Percentiles rank a stretch among this genome's conserved stretches.
Evolutionary conservation across 2,888 invertebrate species (phyloP).

Genomic region (Sepioteuthis lessoniana): DNA sequence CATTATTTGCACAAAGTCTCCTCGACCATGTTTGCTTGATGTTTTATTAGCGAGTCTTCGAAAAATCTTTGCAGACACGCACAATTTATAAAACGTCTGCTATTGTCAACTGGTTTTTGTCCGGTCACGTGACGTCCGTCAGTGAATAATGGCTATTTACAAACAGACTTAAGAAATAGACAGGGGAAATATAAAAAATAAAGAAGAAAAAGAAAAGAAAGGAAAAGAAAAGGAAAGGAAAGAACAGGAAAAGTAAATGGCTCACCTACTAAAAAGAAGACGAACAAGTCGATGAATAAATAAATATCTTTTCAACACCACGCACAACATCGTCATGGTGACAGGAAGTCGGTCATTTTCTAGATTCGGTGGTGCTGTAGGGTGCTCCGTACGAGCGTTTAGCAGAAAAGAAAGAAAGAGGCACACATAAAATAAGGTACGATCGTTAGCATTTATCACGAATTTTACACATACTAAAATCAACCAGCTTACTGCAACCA

Average conservation of each 20-base stretch:
- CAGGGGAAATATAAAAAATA: not conserved
- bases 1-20: not conserved
- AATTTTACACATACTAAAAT: too few species aligned
- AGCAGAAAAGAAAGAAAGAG: too few species aligned
- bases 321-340: not conserved
- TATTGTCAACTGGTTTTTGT: not conserved
- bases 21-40: not conserved
- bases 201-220: not conserved
- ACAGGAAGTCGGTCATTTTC: not conserved
- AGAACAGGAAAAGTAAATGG: not conserved
- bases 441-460: too few species aligned
- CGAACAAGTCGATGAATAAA: not conserved
- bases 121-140: not conserved
- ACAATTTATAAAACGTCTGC: not conserved
- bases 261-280: not conserved
- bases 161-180: not conserved
- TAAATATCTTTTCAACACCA: not conserved
- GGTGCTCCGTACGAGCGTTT: too few species aligned
- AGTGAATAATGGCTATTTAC: conserved; percentile 14
- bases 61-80: not conserved
- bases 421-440: too few species aligned
- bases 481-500: too few species aligned
- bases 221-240: not conserved
- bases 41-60: not conserved
- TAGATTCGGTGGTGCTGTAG: not conserved